Conservation (phyloP, 53 echinoderm and acorn worm genomes). For the Echinarachnius parma region DNA sequence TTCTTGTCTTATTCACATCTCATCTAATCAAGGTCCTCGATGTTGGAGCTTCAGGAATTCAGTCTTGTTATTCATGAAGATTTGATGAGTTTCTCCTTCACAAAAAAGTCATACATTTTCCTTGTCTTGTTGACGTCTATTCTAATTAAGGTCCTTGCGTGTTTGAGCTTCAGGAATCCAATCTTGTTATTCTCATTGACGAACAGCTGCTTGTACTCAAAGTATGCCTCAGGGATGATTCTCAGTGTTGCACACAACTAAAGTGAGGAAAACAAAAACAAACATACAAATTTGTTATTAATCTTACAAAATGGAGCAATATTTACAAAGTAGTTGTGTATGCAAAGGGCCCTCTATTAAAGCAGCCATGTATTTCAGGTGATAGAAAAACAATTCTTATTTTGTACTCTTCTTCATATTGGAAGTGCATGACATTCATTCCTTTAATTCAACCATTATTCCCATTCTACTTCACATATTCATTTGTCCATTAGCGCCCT, state of each 20-base stretch:
- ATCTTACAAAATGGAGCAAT: too few species aligned
- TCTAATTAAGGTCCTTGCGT: constrained; percentile 82
- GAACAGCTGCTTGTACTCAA: constrained; percentile 87
- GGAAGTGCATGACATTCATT: too few species aligned
- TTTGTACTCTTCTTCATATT: too few species aligned
- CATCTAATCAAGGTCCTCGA: too few species aligned
- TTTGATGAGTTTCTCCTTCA: constrained; percentile 78
- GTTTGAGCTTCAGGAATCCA: constrained; percentile 84
- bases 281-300: too few species aligned
- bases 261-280: not conserved
- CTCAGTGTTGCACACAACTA: constrained; percentile 90
- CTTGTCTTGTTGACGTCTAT: constrained; percentile 95
- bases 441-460: too few species aligned
- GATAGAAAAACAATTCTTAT: too few species aligned
- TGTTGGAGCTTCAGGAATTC: too few species aligned
- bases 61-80: constrained; percentile 52
- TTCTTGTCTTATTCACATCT: too few species aligned
- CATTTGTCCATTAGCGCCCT: too few species aligned
- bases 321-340: not conserved
- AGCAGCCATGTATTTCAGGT: not conserved
- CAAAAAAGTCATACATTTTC: constrained; percentile 90
- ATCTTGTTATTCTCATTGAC: constrained; percentile 68
- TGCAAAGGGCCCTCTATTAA: not conserved
- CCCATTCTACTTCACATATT: too few species aligned
- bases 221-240: constrained; percentile 96